These are phyloP conservation scores for Ranitomeya variabilis DNA, from an alignment of 2,113 vertebrate species.

Conservation along the genomic window DNA sequence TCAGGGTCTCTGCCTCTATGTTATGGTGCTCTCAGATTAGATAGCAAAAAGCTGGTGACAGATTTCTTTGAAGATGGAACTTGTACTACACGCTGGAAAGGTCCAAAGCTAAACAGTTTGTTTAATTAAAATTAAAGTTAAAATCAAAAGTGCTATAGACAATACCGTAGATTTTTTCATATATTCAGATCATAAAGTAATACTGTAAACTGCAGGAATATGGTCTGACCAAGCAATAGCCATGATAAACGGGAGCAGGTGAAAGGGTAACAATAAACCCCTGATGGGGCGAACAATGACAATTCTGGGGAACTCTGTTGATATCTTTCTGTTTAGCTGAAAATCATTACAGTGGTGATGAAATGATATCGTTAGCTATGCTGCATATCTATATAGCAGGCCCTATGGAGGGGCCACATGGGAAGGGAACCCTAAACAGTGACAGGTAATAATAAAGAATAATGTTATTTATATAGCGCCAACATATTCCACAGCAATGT, in stretches of 20 bases:
- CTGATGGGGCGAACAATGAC: background rate
- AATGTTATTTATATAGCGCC: no score
- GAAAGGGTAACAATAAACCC: background rate
- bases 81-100: no score
- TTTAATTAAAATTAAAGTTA: no score
- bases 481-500: no score
- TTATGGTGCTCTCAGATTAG: no score
- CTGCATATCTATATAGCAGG: background rate
- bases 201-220: background rate
- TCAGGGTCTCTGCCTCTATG: no score
- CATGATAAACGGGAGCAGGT: background rate
- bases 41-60: no score
- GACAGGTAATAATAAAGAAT: no score
- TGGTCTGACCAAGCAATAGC: background rate
- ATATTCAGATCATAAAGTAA: background rate
- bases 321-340: background rate
- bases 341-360: background rate
- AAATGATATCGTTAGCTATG: background rate
- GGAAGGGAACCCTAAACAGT: background rate
- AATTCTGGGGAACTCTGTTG: background rate
- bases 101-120: no score
- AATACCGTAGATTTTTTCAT: background rate
- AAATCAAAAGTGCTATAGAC: background rate
- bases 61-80: no score
- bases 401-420: background rate